These are phyloP conservation scores for Fissipunctia ypsillon DNA, from an alignment of 2,888 invertebrate genomes.

Conservation along the genomic window DNA sequence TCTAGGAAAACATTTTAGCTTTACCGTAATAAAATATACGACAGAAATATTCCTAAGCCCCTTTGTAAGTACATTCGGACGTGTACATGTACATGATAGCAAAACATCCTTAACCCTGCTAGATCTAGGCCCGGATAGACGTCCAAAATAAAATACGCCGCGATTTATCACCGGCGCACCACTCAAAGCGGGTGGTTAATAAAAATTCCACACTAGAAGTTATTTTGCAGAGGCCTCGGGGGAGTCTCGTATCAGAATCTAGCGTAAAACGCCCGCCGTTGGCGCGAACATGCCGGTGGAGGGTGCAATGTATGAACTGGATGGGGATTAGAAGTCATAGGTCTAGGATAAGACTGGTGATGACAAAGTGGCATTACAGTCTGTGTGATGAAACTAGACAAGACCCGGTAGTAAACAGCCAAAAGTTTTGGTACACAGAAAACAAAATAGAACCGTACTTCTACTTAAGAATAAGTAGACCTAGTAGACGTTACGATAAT, in stretches of 20 bases:
- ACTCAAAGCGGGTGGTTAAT: conserved; percentile 81
- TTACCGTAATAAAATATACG: conserved; percentile 19
- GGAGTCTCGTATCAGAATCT: conserved; percentile 84
- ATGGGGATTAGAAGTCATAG: conserved; percentile 16
- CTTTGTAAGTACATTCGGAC: conserved; percentile 36
- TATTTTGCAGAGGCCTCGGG: conserved; percentile 84
- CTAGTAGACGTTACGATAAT: background rate
- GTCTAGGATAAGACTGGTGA: background rate
- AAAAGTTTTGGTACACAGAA: background rate
- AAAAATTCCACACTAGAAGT: conserved; percentile 88
- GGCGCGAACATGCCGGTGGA: conserved; percentile 75
- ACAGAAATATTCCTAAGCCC: conserved; percentile 28
- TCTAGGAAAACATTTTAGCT: conserved; percentile 9
- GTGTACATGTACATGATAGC: conserved; percentile 50
- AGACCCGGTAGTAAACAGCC: no score
- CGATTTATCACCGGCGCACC: conserved; percentile 65
- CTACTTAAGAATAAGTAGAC: background rate
- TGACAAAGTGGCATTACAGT: background rate
- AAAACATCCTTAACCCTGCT: conserved; percentile 44
- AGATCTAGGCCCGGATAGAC: conserved; percentile 57
- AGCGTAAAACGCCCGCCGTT: conserved; percentile 79
- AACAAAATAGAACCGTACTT: background rate
- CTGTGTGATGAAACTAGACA: background rate
- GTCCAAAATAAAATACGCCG: conserved; percentile 63
- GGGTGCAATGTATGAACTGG: conserved; percentile 62